Conservation (phyloP, 1,140 invertebrate genomes). For the Neodiprion lecontei region DNA sequence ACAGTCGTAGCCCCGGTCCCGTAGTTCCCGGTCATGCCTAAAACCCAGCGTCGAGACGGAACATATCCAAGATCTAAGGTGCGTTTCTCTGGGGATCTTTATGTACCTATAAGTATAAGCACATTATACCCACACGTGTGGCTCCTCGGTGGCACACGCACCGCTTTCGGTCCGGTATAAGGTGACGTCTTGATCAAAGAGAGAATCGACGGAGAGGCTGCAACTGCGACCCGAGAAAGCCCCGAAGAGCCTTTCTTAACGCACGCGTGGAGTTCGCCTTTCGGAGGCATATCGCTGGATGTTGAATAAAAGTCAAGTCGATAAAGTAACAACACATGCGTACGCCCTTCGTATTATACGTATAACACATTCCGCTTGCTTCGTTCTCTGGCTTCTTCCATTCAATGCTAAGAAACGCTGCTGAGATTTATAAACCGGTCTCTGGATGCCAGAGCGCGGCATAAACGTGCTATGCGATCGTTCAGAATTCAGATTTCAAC, state of each 20-base stretch:
- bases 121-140: not conserved
- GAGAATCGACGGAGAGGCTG: not conserved
- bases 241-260: not conserved
- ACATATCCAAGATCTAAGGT: no score
- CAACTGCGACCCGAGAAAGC: not conserved
- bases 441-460: not conserved
- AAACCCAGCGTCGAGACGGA: not conserved
- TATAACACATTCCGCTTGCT: not conserved
- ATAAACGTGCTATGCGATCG: not conserved
- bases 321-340: not conserved
- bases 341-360: not conserved
- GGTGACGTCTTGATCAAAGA: not conserved
- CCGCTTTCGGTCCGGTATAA: not conserved
- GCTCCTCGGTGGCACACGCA: not conserved
- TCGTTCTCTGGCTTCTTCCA: not conserved
- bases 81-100: not conserved
- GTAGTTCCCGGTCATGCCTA: not conserved
- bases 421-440: conserved; percentile 7
- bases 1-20: no score
- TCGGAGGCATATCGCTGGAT: conserved; percentile 1
- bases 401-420: conserved; percentile 4
- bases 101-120: not conserved
- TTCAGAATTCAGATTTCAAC: not conserved
- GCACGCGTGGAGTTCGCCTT: not conserved
- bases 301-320: not conserved